Evolutionary conservation across 2,888 invertebrate genomes (phyloP), one percentile per base, ranked within the genome.

Genomic region (Spodoptera littoralis): DNA sequence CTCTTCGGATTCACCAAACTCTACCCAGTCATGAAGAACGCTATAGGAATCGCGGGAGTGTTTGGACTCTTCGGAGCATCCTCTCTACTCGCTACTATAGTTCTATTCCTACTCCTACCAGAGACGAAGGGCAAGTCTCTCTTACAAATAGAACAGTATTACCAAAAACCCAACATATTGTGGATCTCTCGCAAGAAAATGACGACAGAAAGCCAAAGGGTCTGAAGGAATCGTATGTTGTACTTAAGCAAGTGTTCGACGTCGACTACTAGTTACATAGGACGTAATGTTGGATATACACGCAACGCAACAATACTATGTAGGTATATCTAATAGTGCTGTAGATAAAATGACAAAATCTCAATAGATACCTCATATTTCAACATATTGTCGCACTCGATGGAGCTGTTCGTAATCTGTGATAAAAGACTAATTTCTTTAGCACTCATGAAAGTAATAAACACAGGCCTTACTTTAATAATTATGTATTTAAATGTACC

Each of bases 111-210:
- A 0, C 93, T 96, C 61, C 89, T 97, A 45, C 97, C 97, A 11
- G 97, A 97, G 90, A 97, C 97, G 0, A 97, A 96, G 86, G 96
- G 96, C 44, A 95, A 96, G 64, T 96, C 96, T 6, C 89, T 97
- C 47, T 94, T 96, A 58, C 96, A 97, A 88, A 97, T 97, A 74
- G 97, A 97, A 88, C 96, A 97, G 90, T 97, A 97, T 87, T 97
- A 97, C 83, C 95, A 96, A 77, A 96, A 96, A 76, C 89, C 95
- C 44, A 96, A 96, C 82, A 94, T 96, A 83, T 80, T 96, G 60
- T 97, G 96, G 96, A 85, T 95, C 47, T 93, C 92, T 6, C 91
- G 95, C 53, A 91, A 95, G 65, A 95, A 92, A 65, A 77, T 62
- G 48, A 75, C 66, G 43, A 66, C 82, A 4, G 84, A 86, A 24